Conservation (phyloP, 2,888 invertebrate species). For the Andrena trimmerana region DNA sequence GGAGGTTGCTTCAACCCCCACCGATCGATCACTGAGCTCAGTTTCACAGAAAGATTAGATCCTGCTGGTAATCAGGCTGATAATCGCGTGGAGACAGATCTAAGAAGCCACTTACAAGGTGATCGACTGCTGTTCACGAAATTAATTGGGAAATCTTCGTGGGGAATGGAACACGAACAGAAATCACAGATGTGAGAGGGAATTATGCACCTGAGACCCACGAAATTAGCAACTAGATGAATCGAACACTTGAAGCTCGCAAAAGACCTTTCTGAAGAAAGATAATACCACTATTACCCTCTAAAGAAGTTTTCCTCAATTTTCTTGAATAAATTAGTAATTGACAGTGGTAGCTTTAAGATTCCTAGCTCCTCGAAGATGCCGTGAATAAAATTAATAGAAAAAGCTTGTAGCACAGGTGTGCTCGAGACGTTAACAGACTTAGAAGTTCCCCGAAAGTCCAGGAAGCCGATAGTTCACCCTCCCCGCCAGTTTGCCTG, state of each 20-base stretch:
- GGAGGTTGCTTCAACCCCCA: neutral
- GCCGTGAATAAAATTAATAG: neutral
- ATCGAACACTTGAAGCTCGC: neutral
- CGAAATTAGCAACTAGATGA: neutral
- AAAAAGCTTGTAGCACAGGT: neutral
- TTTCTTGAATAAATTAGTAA: neutral
- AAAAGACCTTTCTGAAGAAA: neutral
- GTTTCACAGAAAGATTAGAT: neutral
- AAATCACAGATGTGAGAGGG: neutral
- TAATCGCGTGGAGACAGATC: conserved; percentile 47
- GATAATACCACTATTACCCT: neutral
- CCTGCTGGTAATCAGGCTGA: neutral
- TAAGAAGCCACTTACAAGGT: conserved; percentile 39
- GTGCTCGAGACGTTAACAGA: neutral
- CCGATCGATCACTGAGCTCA: conserved; percentile 3
- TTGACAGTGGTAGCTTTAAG: too few relatives aligned
- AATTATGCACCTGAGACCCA: conserved; percentile 14
- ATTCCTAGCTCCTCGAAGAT: too few relatives aligned
- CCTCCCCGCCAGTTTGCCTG: neutral
- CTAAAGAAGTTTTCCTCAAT: neutral
- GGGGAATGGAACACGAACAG: neutral
- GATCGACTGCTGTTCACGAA: conserved; percentile 34
- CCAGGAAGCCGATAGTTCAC: neutral
- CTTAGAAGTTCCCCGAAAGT: conserved; percentile 4
- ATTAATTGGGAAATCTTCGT: conserved; percentile 32